These are phyloP conservation scores for Cephus sareptanus DNA, from an alignment of 2,888 invertebrate genomes.

Conservation along the genomic window DNA sequence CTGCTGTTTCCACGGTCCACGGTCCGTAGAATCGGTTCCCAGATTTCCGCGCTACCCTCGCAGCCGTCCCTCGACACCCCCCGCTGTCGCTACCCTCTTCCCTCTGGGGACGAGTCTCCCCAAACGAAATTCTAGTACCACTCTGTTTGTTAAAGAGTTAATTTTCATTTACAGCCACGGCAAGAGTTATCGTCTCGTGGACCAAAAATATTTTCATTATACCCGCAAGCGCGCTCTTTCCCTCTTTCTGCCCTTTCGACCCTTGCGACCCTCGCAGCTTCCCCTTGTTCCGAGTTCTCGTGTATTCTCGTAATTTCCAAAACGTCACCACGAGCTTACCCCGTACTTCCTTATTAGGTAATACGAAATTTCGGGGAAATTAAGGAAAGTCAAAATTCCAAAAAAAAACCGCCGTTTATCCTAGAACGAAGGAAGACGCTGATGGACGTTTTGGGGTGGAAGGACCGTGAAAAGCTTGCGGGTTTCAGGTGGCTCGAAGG, in stretches of 20 bases:
- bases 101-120: slow-evolving; percentile 20
- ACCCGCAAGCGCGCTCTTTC: background rate
- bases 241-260: background rate
- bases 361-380: background rate
- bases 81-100: background rate
- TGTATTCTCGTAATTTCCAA: background rate
- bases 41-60: background rate
- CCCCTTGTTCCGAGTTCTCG: background rate
- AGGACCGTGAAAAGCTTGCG: background rate
- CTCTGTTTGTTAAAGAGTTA: slow-evolving; percentile 30
- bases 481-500: background rate
- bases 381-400: background rate
- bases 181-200: slow-evolving; percentile 27
- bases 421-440: background rate
- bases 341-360: background rate
- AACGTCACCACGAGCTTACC: background rate
- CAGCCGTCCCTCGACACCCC: background rate
- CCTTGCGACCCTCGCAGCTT: background rate
- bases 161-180: slow-evolving; percentile 38
- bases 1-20: background rate
- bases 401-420: background rate
- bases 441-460: background rate
- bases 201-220: slow-evolving; percentile 25
- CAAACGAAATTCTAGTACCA: background rate
- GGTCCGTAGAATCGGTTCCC: background rate